Percentiles rank a stretch among this genome's conserved stretches.
Conservation (phyloP, 2,113 vertebrate species). For the Oenanthe melanoleuca region DNA sequence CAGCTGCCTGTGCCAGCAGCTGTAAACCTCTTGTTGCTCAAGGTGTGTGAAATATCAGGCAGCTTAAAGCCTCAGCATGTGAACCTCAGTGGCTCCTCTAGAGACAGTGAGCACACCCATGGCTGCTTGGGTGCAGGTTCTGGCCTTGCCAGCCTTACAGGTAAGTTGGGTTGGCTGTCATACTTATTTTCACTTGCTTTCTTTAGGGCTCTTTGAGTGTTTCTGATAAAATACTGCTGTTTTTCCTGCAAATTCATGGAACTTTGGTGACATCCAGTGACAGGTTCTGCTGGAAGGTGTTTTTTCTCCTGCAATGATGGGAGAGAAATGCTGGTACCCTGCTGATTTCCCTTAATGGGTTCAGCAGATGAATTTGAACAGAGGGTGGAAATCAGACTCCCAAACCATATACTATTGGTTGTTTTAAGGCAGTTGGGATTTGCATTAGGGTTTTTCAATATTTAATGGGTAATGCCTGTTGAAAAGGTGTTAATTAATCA, state of each 20-base stretch:
- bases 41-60: background rate
- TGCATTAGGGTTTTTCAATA: background rate
- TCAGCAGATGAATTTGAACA: background rate
- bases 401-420: background rate
- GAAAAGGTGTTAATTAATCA: background rate
- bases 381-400: background rate
- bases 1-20: background rate
- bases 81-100: background rate
- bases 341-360: background rate
- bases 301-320: background rate
- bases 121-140: background rate
- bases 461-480: background rate
- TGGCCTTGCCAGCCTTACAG: background rate
- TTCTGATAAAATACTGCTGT: slow-evolving; percentile 23
- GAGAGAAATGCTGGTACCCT: background rate
- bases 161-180: background rate
- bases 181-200: background rate
- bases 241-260: slow-evolving; percentile 44
- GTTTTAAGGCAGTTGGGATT: background rate
- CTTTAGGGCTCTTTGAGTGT: background rate
- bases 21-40: rapidly evolving
- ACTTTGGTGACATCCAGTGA: slow-evolving; percentile 59
- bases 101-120: background rate
- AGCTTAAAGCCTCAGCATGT: background rate
- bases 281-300: slow-evolving; percentile 13